Conservation (phyloP, 2,888 invertebrate species). For the Lasioglossum marginatum region DNA sequence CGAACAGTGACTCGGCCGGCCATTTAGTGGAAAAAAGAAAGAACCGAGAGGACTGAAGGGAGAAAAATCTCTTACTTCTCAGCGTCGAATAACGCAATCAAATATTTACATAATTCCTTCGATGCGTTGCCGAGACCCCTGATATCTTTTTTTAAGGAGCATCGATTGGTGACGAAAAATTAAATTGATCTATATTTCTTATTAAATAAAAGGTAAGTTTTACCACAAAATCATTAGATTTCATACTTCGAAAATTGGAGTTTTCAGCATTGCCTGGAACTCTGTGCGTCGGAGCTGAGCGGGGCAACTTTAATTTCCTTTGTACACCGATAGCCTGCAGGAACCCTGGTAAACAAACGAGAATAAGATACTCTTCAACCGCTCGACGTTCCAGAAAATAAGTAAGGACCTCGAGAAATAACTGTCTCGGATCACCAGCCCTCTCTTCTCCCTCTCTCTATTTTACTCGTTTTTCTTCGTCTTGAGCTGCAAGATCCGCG, state of each 20-base stretch:
- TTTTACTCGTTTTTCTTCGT: conserved; percentile 58
- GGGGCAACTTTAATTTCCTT: background rate
- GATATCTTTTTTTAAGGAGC: background rate
- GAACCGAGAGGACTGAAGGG: background rate
- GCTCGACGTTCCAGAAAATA: conserved; percentile 23
- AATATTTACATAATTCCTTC: background rate
- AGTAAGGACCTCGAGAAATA: background rate
- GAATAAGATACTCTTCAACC: conserved; percentile 14
- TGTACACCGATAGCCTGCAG: background rate
- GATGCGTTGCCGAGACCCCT: background rate
- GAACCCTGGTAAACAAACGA: conserved; percentile 3
- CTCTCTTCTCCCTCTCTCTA: background rate
- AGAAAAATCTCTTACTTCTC: background rate
- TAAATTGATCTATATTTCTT: background rate
- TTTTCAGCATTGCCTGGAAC: background rate
- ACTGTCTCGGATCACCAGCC: conserved; percentile 4
- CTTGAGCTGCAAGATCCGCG: background rate
- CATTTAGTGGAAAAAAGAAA: conserved; percentile 8
- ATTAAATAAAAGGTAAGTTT: background rate
- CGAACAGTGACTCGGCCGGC: background rate
- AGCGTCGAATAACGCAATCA: background rate
- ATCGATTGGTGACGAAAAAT: too few relatives aligned
- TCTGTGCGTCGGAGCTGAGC: background rate
- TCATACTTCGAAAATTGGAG: background rate
- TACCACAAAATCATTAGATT: background rate